These are phyloP conservation scores for Orgyia antiqua DNA, from an alignment of 2,888 invertebrate genomes.

Conservation along the genomic window DNA sequence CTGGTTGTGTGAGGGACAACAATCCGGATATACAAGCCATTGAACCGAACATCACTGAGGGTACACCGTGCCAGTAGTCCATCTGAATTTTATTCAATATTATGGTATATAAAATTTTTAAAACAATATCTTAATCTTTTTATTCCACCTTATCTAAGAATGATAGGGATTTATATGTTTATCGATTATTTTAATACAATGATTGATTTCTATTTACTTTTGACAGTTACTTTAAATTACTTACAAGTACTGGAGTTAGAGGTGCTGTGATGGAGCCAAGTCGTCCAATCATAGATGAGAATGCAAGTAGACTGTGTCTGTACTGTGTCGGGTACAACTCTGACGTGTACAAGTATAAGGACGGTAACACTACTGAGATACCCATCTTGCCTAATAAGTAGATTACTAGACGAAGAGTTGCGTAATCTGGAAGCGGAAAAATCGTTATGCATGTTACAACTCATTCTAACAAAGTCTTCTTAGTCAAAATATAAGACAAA, in stretches of 20 bases:
- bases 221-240: constrained; percentile 5
- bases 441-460: background rate
- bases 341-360: constrained; percentile 82
- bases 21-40: constrained; percentile 72
- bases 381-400: constrained; percentile 81
- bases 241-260: constrained; percentile 59
- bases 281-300: constrained; percentile 85
- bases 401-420: constrained; percentile 51
- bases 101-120: too few relatives aligned
- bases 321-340: constrained; percentile 85
- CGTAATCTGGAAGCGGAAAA: constrained; percentile 33
- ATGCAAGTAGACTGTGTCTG: constrained; percentile 81
- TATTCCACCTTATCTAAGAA: too few relatives aligned
- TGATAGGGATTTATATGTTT: too few relatives aligned
- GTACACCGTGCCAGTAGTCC: constrained; percentile 52
- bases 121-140: too few relatives aligned
- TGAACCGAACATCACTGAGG: constrained; percentile 72
- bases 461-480: too few relatives aligned
- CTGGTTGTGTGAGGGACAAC: constrained; percentile 77
- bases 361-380: constrained; percentile 81
- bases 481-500: too few relatives aligned
- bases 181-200: too few relatives aligned
- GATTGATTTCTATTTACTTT: too few relatives aligned
- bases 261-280: constrained; percentile 10
- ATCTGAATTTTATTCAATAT: constrained; percentile 29